A percentile compares a stretch with the other conserved stretches of the same genome.
Conservation (phyloP, 2,888 invertebrate species). For the Scelioninae gen. 2 region DNA sequence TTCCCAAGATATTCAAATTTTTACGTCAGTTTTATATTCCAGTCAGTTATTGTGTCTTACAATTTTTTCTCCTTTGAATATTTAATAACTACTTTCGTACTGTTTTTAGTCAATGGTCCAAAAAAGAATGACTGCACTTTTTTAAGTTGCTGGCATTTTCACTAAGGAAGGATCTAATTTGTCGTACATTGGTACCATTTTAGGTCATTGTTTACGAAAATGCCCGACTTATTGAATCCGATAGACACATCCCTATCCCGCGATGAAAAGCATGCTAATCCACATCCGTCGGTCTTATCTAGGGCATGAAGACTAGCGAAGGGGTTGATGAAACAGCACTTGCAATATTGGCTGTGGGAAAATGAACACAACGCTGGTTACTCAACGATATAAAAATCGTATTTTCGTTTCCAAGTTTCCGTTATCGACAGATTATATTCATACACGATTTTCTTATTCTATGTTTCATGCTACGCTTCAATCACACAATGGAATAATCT, state of each 20-base stretch:
- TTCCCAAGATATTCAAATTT: no score
- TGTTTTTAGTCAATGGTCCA: not conserved
- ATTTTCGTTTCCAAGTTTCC: slow-evolving; percentile 10
- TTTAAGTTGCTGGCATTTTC: no score
- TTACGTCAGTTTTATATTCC: no score
- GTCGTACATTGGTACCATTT: slow-evolving; percentile 5
- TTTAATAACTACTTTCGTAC: not conserved
- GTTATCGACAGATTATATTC: slow-evolving; percentile 45
- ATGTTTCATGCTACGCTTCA: slow-evolving; percentile 76
- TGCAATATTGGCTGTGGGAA: slow-evolving; percentile 51
- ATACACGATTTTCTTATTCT: slow-evolving; percentile 66
- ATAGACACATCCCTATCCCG: slow-evolving; percentile 28
- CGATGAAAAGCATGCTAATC: slow-evolving; percentile 49
- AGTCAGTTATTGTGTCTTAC: no score
- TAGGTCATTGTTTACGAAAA: slow-evolving; percentile 12
- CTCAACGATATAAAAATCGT: slow-evolving; percentile 35
- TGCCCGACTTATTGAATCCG: slow-evolving; percentile 28
- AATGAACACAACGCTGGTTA: slow-evolving; percentile 47
- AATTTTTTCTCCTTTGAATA: no score
- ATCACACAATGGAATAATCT: slow-evolving; percentile 62
- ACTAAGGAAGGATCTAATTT: slow-evolving; percentile 13
- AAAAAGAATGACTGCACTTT: not conserved
- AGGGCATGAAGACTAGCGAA: slow-evolving; percentile 53
- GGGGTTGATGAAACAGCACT: slow-evolving; percentile 49
- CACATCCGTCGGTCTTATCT: slow-evolving; percentile 37